Evolutionary conservation across 2,113 vertebrate species (phyloP).

Genomic region (Pluvianellus socialis): DNA sequence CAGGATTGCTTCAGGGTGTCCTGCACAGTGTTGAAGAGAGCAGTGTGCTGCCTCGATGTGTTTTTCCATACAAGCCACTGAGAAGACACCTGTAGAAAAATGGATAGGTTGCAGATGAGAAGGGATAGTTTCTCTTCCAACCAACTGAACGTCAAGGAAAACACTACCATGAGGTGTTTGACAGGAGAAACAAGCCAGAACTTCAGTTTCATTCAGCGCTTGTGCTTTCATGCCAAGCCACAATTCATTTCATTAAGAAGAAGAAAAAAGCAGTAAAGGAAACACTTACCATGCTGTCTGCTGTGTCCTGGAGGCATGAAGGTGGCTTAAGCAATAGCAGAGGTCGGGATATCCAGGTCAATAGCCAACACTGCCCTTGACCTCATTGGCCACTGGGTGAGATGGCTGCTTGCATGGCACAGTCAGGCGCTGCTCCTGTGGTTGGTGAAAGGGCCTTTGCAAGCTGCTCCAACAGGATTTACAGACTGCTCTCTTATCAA

Average conservation of each 20-base stretch:
- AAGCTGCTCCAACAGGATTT: constrained; percentile 21
- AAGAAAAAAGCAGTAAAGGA: not conserved
- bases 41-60: fast-evolving
- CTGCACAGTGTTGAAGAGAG: not conserved
- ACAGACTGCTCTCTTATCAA: constrained; percentile 6
- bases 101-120: not conserved
- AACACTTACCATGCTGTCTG: not conserved
- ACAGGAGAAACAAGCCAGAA: constrained; percentile 35
- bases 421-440: not conserved
- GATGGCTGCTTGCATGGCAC: fast-evolving
- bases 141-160: not conserved
- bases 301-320: constrained; percentile 15
- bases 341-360: not conserved
- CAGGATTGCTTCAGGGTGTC: not conserved
- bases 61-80: not conserved
- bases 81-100: not conserved
- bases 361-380: not conserved
- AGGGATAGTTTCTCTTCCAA: not conserved
- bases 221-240: constrained; percentile 8
- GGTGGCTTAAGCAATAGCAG: not conserved
- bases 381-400: not conserved
- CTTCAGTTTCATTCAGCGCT: not conserved
- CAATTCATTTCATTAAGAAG: not conserved
- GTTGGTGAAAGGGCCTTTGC: not conserved
- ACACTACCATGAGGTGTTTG: not conserved